Conservation (phyloP, 1,140 invertebrate species). For the Brachionus calyciflorus region DNA sequence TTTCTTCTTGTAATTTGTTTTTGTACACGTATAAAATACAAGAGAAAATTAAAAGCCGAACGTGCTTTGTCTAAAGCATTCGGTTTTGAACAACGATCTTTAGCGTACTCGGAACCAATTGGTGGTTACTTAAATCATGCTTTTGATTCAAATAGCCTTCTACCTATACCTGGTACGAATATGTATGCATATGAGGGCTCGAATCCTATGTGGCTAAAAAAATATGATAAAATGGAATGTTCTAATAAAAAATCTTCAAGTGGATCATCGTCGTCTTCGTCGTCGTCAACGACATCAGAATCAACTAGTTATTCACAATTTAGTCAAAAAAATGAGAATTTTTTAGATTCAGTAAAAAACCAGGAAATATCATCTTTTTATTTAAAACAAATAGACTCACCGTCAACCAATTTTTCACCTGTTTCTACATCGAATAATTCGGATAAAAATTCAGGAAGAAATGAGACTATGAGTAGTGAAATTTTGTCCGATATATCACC, state of each 20-base stretch:
- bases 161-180: conserved; percentile 45
- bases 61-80: conserved; percentile 39
- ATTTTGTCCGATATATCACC: conserved; percentile 32
- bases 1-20: neutral
- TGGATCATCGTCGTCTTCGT: neutral
- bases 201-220: conserved; percentile 42
- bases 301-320: conserved; percentile 3
- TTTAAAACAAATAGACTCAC: conserved; percentile 36
- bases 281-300: conserved; percentile 29
- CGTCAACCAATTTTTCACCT: neutral
- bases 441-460: conserved; percentile 16
- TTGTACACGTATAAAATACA: conserved; percentile 27
- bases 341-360: neutral
- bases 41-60: conserved; percentile 36
- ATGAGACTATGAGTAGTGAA: conserved; percentile 9
- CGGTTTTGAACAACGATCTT: conserved; percentile 30
- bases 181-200: conserved; percentile 39
- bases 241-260: neutral
- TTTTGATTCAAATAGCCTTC: conserved; percentile 35
- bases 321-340: neutral
- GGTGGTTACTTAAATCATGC: conserved; percentile 30
- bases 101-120: neutral
- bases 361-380: conserved; percentile 33
- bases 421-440: conserved; percentile 13
- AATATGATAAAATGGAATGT: conserved; percentile 31